Percentiles rank a stretch among this genome's conserved stretches.
These are phyloP conservation scores for Plusia festucae DNA, from an alignment of 2,888 invertebrate genomes.

Conservation along the genomic window DNA sequence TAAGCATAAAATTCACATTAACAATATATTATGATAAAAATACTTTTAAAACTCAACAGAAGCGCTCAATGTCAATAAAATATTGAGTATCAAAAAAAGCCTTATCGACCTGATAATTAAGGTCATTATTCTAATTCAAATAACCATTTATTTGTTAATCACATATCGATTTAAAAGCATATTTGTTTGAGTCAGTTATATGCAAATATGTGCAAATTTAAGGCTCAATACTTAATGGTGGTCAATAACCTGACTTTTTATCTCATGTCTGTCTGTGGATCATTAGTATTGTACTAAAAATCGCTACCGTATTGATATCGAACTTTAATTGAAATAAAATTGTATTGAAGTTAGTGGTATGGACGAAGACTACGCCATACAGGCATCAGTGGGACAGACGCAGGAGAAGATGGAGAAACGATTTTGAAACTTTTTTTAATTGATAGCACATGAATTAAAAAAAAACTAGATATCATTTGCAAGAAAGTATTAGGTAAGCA, in stretches of 20 bases:
- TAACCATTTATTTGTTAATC: constrained; percentile 30
- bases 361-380: too few relatives aligned
- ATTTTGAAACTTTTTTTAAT: too few relatives aligned
- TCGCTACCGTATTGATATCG: not conserved
- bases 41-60: constrained; percentile 19
- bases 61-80: constrained; percentile 20
- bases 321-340: not conserved
- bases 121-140: constrained; percentile 16
- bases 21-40: constrained; percentile 14
- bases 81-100: constrained; percentile 18
- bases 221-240: not conserved
- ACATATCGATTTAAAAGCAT: constrained; percentile 14
- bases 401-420: too few relatives aligned
- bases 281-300: not conserved
- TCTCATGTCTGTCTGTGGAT: not conserved
- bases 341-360: too few relatives aligned
- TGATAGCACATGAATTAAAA: too few relatives aligned
- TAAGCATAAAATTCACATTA: not conserved
- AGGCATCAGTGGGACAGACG: too few relatives aligned
- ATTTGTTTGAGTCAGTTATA: constrained; percentile 16
- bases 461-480: too few relatives aligned
- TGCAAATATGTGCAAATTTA: constrained; percentile 37
- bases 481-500: too few relatives aligned
- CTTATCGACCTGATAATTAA: constrained; percentile 33
- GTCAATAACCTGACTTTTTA: not conserved